Percentiles rank a stretch among this genome's conserved stretches.
These are phyloP conservation scores for Enteromius anoplus DNA, from an alignment of 2,797 vertebrate genomes.

Conservation along the genomic window DNA sequence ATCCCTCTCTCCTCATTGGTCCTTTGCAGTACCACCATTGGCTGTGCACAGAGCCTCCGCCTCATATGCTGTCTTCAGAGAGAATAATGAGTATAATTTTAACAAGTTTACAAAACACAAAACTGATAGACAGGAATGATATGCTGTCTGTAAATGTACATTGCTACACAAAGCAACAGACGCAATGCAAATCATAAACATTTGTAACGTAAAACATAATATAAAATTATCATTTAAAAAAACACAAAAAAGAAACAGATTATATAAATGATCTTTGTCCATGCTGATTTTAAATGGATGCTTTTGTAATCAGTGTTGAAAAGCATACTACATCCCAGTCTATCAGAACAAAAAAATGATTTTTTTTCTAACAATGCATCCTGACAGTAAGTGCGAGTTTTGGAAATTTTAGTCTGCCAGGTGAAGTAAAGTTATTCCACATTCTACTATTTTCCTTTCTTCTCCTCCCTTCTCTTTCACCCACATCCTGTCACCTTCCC, in stretches of 20 bases:
- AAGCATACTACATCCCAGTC: background rate
- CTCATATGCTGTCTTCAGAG: constrained; percentile 6
- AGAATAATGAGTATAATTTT: background rate
- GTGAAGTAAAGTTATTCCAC: constrained; percentile 32
- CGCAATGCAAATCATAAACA: background rate
- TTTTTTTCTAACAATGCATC: background rate
- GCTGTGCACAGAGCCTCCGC: background rate
- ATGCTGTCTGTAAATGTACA: background rate
- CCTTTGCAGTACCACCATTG: background rate
- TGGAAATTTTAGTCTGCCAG: constrained; percentile 37
- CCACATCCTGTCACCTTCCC: constrained; percentile 9
- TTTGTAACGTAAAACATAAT: background rate
- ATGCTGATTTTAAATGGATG: background rate
- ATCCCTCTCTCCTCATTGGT: background rate
- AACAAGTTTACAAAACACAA: constrained; percentile 21
- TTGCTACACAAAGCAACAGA: background rate
- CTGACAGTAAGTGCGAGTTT: background rate
- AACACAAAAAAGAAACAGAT: background rate
- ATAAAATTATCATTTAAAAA: background rate
- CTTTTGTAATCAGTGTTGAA: background rate
- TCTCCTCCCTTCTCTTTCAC: background rate
- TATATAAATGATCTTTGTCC: background rate
- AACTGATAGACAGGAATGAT: background rate
- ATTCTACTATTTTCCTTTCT: background rate
- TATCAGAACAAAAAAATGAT: background rate